phyloP scores from a whole-genome alignment of 2,888 invertebrate species.

The Elegia similella region DNA sequence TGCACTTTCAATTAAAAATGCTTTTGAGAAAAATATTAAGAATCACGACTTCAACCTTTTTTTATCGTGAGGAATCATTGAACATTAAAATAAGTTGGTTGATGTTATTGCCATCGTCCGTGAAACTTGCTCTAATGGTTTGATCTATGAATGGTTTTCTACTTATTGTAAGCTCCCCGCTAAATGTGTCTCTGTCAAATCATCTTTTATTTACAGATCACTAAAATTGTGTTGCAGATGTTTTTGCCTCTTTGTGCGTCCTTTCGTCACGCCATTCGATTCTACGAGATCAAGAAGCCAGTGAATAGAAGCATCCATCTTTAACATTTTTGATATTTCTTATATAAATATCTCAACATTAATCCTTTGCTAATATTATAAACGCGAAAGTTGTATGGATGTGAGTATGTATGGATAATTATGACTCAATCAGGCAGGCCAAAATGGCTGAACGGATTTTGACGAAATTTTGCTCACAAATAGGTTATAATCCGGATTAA shows the following conservation, averaged over 20 bases:
- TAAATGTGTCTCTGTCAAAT: slow-evolving; percentile 37
- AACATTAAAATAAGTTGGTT: slow-evolving; percentile 6
- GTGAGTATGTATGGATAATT: too few species aligned
- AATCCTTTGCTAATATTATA: too few species aligned
- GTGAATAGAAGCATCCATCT: slow-evolving; percentile 38
- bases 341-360: not conserved
- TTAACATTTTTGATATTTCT: slow-evolving; percentile 26
- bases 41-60: slow-evolving; percentile 7
- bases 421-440: too few species aligned
- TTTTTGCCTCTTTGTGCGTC: slow-evolving; percentile 43
- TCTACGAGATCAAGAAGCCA: slow-evolving; percentile 55
- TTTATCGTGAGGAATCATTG: not conserved
- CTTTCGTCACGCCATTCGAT: slow-evolving; percentile 52
- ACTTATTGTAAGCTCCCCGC: slow-evolving; percentile 32
- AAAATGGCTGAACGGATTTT: too few species aligned
- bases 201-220: slow-evolving; percentile 34
- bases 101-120: slow-evolving; percentile 35
- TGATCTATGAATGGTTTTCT: slow-evolving; percentile 33
- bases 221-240: slow-evolving; percentile 37
- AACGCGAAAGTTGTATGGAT: too few species aligned
- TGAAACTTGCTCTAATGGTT: slow-evolving; percentile 40
- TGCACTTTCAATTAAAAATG: not conserved
- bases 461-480: too few species aligned
- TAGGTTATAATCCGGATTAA: too few species aligned
- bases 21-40: not conserved